Base-by-base conservation (phyloP, 2,888 invertebrate species). In the Ormyrus rosae region DNA sequence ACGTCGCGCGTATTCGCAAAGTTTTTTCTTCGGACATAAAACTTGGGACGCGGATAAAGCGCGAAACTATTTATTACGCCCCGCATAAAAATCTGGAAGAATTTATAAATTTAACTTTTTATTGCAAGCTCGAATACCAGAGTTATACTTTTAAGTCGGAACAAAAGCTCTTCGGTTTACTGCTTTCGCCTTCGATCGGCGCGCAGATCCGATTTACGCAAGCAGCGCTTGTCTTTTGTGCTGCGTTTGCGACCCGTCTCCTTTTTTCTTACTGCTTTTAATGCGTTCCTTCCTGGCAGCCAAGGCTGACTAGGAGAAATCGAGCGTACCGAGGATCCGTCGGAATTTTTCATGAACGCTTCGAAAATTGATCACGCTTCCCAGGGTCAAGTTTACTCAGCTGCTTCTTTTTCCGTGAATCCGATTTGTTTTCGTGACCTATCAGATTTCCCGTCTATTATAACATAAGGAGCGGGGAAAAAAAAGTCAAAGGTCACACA, bases 331-430 rank as follows among this genome's bases (percentile, higher is more conserved):
- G 19, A 19, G 19, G 19, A 19, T 19, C 19, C 19, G 19, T 10
- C 5, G 50, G 13, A 63, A 76, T 46, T 61, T 51, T 76, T 76
- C 68, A 76, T 13, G 68, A 48, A 45, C 60, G n/a, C 11, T 6
- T 75, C 51, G 60, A 56, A 67, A 60, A 75, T 58, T 75, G 60
- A 75, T 67, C 58, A 58, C 5, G 11, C 10, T 7, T 45, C 6
- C 6, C 61, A 53, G 68, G 61, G 75, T 65, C 71, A 71, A 71
- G 34, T 71, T 71, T 51, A n/a, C 13, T 72, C 51, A 34, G 46
- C 5, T 7, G 34, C 45, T 61, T 61, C 10, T 72, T 63, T 51
- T 60, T 70, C 9, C 46, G 13, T 8, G 48, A 51, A 69, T 63
- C 56, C 11, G 55, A 76, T 76, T 76, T 69, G 9, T 63, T 61